phyloP scores from a whole-genome alignment of 2,888 invertebrate species.

The Prosopocoilus inquinatus region DNA sequence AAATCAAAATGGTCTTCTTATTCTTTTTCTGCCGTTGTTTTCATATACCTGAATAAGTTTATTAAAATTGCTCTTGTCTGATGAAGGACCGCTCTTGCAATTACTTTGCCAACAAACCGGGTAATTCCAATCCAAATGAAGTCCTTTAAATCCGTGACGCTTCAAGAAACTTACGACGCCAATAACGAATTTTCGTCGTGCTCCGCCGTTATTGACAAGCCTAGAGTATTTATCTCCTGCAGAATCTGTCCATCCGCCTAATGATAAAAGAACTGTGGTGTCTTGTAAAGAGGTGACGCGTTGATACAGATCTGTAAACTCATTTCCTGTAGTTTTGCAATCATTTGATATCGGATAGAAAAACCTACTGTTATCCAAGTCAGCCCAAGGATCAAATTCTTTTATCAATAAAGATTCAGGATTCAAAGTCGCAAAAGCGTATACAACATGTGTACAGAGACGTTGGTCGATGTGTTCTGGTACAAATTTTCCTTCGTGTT shows the following conservation, averaged over 20 bases:
- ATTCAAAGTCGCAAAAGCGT: constrained; percentile 85
- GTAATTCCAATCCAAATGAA: constrained; percentile 94
- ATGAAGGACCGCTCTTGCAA: constrained; percentile 75
- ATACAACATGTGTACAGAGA: constrained; percentile 85
- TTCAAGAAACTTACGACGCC: constrained; percentile 70
- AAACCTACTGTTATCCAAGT: constrained; percentile 73
- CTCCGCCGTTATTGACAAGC: constrained; percentile 65
- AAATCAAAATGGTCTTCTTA: neutral
- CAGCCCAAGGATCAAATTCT: constrained; percentile 85
- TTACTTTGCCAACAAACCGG: constrained; percentile 92
- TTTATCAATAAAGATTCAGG: constrained; percentile 74
- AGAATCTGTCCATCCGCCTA: constrained; percentile 97
- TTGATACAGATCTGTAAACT: constrained; percentile 68
- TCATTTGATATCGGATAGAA: constrained; percentile 22
- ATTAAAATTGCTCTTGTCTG: constrained; percentile 76
- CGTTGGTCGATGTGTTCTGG: constrained; percentile 80
- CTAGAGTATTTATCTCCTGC: constrained; percentile 83
- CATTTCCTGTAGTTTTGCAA: neutral
- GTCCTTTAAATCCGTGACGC: constrained; percentile 76
- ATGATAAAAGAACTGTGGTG: constrained; percentile 69
- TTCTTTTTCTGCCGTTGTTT: neutral
- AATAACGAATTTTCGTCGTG: constrained; percentile 68
- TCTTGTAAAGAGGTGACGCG: constrained; percentile 69
- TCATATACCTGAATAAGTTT: constrained; percentile 65
- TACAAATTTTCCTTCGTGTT: constrained; percentile 78